These are phyloP conservation scores for Eubucco bourcierii DNA, from an alignment of 2,113 vertebrate genomes.

Conservation along the genomic window DNA sequence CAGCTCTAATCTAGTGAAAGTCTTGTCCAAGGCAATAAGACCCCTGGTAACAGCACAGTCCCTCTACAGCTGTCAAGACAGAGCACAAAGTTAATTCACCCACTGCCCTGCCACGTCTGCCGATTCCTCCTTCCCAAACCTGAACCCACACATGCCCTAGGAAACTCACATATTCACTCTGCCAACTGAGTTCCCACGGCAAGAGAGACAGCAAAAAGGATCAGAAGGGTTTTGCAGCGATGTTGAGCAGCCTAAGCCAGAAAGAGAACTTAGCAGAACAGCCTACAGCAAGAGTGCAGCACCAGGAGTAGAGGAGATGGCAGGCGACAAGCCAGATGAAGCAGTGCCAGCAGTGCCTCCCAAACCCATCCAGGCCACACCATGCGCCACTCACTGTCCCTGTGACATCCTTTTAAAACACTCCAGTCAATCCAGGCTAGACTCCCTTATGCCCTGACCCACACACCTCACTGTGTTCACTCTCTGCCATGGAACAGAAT, in stretches of 20 bases:
- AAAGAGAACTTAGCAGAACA: background rate
- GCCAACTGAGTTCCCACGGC: background rate
- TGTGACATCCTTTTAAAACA: background rate
- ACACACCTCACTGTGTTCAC: background rate
- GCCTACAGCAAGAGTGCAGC: background rate
- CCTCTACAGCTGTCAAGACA: background rate
- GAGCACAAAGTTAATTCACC: background rate
- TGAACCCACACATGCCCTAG: background rate
- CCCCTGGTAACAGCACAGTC: background rate
- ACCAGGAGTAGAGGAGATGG: constrained; percentile 4
- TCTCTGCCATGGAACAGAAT: background rate
- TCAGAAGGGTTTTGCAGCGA: constrained; percentile 24
- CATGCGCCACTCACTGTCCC: background rate
- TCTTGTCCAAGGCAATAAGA: background rate
- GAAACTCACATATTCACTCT: background rate
- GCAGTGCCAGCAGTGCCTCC: background rate
- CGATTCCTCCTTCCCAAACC: background rate
- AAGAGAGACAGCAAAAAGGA: constrained; percentile 15
- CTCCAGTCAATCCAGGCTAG: background rate
- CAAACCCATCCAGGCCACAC: background rate
- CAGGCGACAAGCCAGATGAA: constrained; percentile 9
- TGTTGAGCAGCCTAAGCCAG: background rate
- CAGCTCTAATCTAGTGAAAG: background rate
- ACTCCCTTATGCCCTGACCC: background rate
- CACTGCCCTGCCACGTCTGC: background rate